These are phyloP conservation scores for Antitype chi DNA, from an alignment of 2,888 invertebrate species.

Conservation along the genomic window DNA sequence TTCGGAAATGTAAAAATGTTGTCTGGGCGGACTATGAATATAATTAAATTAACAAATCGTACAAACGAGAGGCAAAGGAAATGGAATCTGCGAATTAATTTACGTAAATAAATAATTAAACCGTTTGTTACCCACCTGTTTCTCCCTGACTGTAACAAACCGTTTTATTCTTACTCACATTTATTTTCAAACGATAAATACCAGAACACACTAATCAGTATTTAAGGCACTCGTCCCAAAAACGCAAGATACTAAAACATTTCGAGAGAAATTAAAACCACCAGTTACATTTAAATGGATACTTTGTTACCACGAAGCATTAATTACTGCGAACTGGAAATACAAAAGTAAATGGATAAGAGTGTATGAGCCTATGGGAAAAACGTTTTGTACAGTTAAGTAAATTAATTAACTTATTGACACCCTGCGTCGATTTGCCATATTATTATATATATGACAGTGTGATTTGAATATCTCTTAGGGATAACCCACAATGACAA, in stretches of 20 bases:
- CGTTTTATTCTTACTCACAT: constrained; percentile 10
- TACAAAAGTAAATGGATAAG: constrained; percentile 62
- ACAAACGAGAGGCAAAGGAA: background rate
- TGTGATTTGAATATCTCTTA: no score
- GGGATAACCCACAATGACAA: no score
- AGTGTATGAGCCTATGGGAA: constrained; percentile 29
- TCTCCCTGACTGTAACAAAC: background rate
- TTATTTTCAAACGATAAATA: constrained; percentile 41
- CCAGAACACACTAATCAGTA: constrained; percentile 56
- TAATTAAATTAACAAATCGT: no score
- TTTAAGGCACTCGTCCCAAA: constrained; percentile 63
- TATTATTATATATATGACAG: background rate
- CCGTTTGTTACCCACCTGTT: background rate
- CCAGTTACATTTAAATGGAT: constrained; percentile 78
- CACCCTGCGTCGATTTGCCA: background rate
- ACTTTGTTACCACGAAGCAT: constrained; percentile 79
- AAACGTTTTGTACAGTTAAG: constrained; percentile 1
- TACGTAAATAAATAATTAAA: background rate
- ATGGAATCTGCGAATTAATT: background rate
- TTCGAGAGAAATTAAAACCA: constrained; percentile 79
- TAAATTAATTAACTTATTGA: background rate
- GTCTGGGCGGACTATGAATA: background rate
- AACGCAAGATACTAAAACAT: constrained; percentile 70
- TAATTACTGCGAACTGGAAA: constrained; percentile 71
- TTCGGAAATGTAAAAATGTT: background rate